phyloP scores from a whole-genome alignment of 2,888 invertebrate species.

The Ischnus inquisitorius region DNA sequence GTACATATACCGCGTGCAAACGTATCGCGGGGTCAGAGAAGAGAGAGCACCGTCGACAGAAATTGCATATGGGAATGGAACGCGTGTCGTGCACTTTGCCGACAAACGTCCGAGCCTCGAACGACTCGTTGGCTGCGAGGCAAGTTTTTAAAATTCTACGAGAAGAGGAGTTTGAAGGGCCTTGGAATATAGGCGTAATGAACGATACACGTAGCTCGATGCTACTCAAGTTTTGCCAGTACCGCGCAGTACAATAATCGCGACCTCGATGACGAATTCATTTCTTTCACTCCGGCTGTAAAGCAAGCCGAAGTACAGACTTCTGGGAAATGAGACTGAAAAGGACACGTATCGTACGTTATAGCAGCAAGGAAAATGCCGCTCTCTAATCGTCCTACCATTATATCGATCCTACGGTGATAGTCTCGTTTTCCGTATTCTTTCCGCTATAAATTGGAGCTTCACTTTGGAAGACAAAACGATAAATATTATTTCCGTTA shows the following conservation, averaged over 20 bases:
- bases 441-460: conserved; percentile 28
- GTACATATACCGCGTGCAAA: neutral
- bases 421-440: neutral
- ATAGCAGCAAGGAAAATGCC: neutral
- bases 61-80: conserved; percentile 57
- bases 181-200: conserved; percentile 15
- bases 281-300: conserved; percentile 23
- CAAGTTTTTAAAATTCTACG: conserved; percentile 45
- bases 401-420: conserved; percentile 34
- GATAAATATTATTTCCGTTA: neutral
- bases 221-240: conserved; percentile 10
- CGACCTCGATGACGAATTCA: conserved; percentile 65
- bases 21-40: conserved; percentile 28
- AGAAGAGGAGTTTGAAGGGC: conserved; percentile 36
- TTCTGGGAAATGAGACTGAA: neutral
- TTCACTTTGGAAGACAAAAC: neutral
- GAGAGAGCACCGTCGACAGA: conserved; percentile 16
- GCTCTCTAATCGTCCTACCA: neutral
- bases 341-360: conserved; percentile 3
- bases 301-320: neutral
- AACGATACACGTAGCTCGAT: conserved; percentile 19
- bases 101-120: neutral
- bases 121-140: neutral
- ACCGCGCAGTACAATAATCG: conserved; percentile 39
- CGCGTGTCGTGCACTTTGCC: conserved; percentile 33